Conservation (phyloP, 2,113 vertebrate genomes). For the Mus musculus region DNA sequence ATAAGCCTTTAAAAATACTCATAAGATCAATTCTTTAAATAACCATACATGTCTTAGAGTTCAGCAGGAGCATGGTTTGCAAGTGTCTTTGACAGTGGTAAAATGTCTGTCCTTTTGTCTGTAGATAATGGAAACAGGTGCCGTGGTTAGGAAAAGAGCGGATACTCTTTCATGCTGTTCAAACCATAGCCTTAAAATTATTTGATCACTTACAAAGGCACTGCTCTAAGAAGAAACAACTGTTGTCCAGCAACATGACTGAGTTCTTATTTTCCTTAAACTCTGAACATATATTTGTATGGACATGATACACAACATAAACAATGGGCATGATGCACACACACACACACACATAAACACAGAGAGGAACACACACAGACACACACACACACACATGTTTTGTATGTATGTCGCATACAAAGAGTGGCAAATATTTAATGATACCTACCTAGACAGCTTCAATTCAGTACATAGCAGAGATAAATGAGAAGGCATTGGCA, state of each 20-base stretch:
- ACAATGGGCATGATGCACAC: neutral
- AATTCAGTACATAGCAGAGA: neutral
- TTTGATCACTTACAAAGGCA: constrained; percentile 17
- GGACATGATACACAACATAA: neutral
- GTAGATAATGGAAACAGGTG: neutral
- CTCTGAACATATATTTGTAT: neutral
- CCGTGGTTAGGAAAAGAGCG: neutral
- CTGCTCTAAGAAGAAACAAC: neutral
- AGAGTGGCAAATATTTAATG: neutral
- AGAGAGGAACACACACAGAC: neutral
- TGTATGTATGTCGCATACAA: too few species aligned
- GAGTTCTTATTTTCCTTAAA: neutral
- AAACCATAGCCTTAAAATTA: neutral
- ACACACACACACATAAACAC: neutral
- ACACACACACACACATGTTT: neutral
- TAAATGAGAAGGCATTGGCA: neutral
- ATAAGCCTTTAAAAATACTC: constrained; percentile 9
- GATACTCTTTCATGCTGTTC: neutral
- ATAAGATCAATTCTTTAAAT: neutral
- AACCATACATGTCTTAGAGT: neutral
- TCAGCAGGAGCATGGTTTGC: neutral
- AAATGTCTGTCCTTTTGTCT: neutral
- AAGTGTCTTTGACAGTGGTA: neutral
- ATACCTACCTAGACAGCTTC: neutral
- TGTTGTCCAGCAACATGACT: neutral